Conservation (phyloP, 1,140 invertebrate genomes). For the Himalopsyche phryganea region DNA sequence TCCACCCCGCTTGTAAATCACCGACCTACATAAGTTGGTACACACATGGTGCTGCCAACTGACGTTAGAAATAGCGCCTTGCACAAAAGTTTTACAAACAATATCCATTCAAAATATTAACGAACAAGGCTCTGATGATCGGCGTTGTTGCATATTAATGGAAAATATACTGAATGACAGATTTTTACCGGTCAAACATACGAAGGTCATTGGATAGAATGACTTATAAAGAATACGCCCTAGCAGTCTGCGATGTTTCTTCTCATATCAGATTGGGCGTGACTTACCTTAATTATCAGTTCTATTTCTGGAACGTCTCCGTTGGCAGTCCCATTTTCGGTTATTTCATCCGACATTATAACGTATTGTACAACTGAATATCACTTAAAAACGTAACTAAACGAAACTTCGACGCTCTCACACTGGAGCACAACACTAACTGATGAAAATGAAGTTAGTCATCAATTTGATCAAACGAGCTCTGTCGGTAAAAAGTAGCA, state of each 20-base stretch:
- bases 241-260: slow-evolving; percentile 32
- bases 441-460: slow-evolving; percentile 1
- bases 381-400: slow-evolving; percentile 10
- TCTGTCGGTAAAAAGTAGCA: slow-evolving; percentile 13
- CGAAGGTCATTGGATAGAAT: slow-evolving; percentile 22
- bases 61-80: slow-evolving; percentile 23
- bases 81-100: slow-evolving; percentile 8
- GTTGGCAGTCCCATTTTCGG: slow-evolving; percentile 61
- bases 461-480: neutral
- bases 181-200: slow-evolving; percentile 8
- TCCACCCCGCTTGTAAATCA: slow-evolving; percentile 3
- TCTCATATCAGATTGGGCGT: slow-evolving; percentile 5
- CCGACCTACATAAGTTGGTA: slow-evolving; percentile 15
- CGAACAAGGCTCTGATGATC: too few species aligned
- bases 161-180: too few species aligned
- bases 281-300: slow-evolving; percentile 71
- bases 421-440: slow-evolving; percentile 20
- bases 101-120: neutral
- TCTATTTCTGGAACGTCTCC: slow-evolving; percentile 74
- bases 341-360: slow-evolving; percentile 52
- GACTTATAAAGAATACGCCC: slow-evolving; percentile 21
- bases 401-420: slow-evolving; percentile 11
- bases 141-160: too few species aligned
- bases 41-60: slow-evolving; percentile 21
- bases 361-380: slow-evolving; percentile 12